Conservation (phyloP, 2,888 invertebrate species). For the Diabrotica balteata region DNA sequence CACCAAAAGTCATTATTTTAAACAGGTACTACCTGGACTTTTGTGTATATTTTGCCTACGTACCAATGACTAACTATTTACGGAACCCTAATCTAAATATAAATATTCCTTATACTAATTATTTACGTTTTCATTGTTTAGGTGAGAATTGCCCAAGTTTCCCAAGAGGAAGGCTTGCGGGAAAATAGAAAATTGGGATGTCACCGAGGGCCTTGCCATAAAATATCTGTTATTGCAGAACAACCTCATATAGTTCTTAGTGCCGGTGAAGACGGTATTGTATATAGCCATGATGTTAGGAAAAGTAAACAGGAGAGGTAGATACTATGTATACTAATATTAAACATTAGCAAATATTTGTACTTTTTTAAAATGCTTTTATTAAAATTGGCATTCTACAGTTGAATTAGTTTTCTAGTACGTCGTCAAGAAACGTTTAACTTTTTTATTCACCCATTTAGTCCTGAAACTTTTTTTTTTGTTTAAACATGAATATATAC, state of each 20-base stretch:
- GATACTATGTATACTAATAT: slow-evolving; percentile 11
- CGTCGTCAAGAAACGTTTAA: too few species aligned
- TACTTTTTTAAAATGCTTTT: too few species aligned
- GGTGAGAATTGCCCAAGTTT: slow-evolving; percentile 69
- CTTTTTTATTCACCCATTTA: too few species aligned
- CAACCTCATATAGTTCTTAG: slow-evolving; percentile 82
- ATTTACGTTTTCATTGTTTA: slow-evolving; percentile 42
- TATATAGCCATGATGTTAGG: slow-evolving; percentile 83
- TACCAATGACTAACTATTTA: too few species aligned
- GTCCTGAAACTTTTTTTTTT: too few species aligned
- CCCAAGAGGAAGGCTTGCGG: slow-evolving; percentile 62
- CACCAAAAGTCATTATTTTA: too few species aligned
- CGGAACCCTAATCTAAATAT: too few species aligned
- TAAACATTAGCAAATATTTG: background rate
- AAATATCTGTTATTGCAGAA: slow-evolving; percentile 78
- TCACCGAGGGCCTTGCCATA: slow-evolving; percentile 82
- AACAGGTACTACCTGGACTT: too few species aligned
- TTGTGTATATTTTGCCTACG: background rate
- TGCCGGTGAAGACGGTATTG: slow-evolving; percentile 87
- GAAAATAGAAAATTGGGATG: slow-evolving; percentile 68
- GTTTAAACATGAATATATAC: too few species aligned
- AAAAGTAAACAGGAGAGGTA: slow-evolving; percentile 67
- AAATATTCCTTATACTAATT: too few species aligned
- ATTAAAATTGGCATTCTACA: too few species aligned
- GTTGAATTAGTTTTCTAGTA: too few species aligned